Percentiles rank a stretch among this genome's conserved stretches.
Conservation (phyloP, 2,113 vertebrate species). For the Ploceus nigricollis region DNA sequence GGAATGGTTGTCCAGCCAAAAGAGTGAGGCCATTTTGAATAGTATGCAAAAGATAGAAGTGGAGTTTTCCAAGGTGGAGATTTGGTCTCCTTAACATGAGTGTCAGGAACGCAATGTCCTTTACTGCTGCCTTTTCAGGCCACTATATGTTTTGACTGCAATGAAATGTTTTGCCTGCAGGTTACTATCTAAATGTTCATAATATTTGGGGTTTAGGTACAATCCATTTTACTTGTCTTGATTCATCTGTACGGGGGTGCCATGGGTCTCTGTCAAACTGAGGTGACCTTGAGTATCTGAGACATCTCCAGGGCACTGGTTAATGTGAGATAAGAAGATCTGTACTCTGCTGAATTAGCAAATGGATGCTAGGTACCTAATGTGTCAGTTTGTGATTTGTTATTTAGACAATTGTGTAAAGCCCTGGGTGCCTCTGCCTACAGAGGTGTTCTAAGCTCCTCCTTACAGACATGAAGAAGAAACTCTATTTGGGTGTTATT, state of each 20-base stretch:
- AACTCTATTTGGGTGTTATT: background rate
- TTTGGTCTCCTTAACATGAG: background rate
- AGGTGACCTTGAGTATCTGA: background rate
- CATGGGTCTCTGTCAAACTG: background rate
- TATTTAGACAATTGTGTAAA: background rate
- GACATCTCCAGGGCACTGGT: background rate
- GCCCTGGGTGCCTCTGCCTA: rapidly evolving
- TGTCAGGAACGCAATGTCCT: background rate
- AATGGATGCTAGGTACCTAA: background rate
- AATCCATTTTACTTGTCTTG: background rate
- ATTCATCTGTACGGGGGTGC: background rate
- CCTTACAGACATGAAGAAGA: background rate
- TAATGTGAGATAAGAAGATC: background rate
- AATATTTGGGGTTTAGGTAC: background rate
- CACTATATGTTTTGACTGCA: background rate
- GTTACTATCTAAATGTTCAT: background rate
- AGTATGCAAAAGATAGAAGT: background rate
- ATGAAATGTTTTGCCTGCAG: background rate
- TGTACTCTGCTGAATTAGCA: background rate
- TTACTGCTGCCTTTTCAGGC: background rate
- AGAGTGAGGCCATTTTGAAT: background rate
- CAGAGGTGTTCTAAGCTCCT: background rate
- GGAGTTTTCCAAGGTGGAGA: background rate
- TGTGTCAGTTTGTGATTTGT: background rate
- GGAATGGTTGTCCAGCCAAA: background rate